Conservation (phyloP, 2,113 vertebrate genomes). For the Barnardius zonarius region DNA sequence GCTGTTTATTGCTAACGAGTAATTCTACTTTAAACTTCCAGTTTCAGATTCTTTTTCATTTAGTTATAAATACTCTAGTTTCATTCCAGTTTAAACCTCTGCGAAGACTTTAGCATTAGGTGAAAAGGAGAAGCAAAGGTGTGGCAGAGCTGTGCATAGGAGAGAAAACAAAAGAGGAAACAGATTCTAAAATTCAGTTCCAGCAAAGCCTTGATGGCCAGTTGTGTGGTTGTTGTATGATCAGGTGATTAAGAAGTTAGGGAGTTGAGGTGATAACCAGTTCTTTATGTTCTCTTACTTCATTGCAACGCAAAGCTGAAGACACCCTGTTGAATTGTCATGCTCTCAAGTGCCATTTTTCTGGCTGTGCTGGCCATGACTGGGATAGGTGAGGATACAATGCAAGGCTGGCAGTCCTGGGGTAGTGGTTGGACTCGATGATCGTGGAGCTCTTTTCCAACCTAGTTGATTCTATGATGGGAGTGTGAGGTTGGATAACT, state of each 20-base stretch:
- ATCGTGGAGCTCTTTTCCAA: background rate
- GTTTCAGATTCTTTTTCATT: background rate
- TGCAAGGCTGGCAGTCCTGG: background rate
- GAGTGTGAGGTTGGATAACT: background rate
- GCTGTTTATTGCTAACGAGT: background rate
- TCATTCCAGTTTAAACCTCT: background rate
- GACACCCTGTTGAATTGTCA: background rate
- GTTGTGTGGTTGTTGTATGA: background rate
- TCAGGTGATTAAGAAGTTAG: background rate
- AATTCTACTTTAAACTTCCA: background rate
- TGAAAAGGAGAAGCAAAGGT: background rate
- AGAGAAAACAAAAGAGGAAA: background rate
- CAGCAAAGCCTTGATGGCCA: background rate
- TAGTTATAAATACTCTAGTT: background rate
- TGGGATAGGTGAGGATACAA: background rate
- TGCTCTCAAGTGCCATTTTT: background rate
- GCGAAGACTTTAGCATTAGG: background rate
- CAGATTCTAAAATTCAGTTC: background rate
- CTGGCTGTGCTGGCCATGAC: background rate
- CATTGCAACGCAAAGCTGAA: background rate
- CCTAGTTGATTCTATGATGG: background rate
- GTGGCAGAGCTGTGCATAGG: background rate
- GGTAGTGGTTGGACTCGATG: background rate
- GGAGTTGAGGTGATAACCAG: background rate
- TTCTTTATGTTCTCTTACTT: background rate